phyloP scores from a whole-genome alignment of 2,113 vertebrate species.

The Steatornis caripensis region DNA sequence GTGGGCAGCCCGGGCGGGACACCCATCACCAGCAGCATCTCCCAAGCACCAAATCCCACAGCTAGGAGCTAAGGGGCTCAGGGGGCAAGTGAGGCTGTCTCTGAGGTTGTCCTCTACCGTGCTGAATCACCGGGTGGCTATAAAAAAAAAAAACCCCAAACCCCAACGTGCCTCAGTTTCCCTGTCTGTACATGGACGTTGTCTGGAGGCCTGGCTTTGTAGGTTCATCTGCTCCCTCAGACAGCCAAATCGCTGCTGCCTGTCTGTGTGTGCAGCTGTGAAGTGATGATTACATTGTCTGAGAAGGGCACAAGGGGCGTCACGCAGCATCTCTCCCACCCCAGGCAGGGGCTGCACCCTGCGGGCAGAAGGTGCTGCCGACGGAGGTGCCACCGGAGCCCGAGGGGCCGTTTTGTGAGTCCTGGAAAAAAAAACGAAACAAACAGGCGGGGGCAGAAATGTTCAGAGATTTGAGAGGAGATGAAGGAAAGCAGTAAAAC shows the following conservation, averaged over 20 bases:
- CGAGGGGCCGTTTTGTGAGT: fast-evolving
- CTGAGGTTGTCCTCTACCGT: neutral
- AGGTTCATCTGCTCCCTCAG: neutral
- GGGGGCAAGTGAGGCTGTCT: neutral
- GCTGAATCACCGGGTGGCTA: neutral
- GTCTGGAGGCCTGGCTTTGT: neutral
- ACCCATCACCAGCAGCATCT: neutral
- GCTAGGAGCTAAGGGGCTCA: fast-evolving
- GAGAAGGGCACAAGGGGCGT: neutral
- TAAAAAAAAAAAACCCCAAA: fast-evolving
- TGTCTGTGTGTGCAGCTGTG: neutral
- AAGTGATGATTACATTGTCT: fast-evolving
- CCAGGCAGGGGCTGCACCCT: neutral
- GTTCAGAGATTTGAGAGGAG: neutral
- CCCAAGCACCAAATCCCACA: neutral
- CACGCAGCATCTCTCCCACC: fast-evolving
- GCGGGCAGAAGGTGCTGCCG: neutral
- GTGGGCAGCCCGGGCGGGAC: no score
- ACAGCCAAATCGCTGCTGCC: neutral
- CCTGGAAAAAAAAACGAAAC: neutral
- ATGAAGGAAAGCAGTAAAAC: neutral
- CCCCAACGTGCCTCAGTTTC: neutral
- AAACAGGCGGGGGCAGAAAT: neutral
- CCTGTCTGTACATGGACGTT: neutral
- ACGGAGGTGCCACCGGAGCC: neutral